A percentile compares a stretch with the other conserved stretches of the same genome.
phyloP scores from a whole-genome alignment of 53 echinoderm and acorn worm species.

The Antedon mediterranea region DNA sequence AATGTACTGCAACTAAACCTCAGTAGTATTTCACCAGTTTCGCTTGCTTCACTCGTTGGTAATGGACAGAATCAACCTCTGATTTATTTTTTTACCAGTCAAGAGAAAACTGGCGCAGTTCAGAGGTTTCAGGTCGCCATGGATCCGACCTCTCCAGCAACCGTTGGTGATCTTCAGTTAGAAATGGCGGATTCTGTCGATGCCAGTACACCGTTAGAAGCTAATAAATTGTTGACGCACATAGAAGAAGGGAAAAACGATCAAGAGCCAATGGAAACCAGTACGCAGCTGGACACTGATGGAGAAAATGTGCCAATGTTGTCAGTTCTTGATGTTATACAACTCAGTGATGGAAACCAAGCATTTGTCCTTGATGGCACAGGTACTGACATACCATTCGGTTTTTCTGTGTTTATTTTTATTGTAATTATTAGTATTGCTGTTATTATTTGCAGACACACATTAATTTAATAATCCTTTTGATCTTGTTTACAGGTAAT shows the following conservation, averaged over 20 bases:
- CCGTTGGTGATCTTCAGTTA: neutral
- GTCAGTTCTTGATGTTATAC: neutral
- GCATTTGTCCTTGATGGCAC: neutral
- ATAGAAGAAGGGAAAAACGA: neutral
- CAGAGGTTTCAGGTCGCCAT: conserved; percentile 69
- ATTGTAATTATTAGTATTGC: no score
- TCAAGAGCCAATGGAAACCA: neutral
- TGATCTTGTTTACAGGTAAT: neutral
- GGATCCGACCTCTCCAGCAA: conserved; percentile 55
- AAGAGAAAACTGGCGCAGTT: conserved; percentile 60
- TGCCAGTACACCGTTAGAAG: neutral
- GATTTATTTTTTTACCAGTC: conserved; percentile 79
- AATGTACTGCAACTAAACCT: neutral
- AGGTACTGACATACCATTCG: no score
- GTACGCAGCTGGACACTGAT: neutral
- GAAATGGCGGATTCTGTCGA: neutral
- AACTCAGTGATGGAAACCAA: neutral
- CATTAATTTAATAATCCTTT: no score
- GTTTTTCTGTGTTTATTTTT: no score
- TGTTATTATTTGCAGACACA: no score
- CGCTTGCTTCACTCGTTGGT: neutral
- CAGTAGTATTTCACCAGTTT: neutral
- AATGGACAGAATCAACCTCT: conserved; percentile 9
- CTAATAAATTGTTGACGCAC: neutral
- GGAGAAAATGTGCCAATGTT: neutral